Conservation (phyloP, 1,140 invertebrate genomes). For the Ceratina calcarata region DNA sequence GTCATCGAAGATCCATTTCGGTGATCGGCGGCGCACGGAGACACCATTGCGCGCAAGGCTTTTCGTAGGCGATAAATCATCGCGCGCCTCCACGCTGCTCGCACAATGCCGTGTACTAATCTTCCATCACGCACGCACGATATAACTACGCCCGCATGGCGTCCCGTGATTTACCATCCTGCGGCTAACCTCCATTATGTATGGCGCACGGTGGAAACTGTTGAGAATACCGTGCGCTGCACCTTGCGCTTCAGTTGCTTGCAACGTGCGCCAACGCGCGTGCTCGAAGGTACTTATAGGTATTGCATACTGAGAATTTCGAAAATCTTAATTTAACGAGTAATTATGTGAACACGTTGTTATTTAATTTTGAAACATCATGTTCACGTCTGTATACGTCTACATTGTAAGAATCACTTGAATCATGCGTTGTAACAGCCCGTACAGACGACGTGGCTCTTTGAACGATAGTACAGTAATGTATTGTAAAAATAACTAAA, state of each 20-base stretch:
- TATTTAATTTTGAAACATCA: too few species aligned
- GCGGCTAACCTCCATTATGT: slow-evolving; percentile 80
- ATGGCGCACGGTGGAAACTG: slow-evolving; percentile 77
- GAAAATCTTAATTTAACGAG: too few species aligned
- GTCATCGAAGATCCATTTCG: slow-evolving; percentile 60
- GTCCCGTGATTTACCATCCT: slow-evolving; percentile 80
- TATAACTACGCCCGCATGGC: slow-evolving; percentile 80
- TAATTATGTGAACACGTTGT: too few species aligned
- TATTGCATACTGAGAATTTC: too few species aligned
- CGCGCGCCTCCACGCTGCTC: slow-evolving; percentile 75
- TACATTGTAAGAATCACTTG: too few species aligned
- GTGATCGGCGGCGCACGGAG: slow-evolving; percentile 39
- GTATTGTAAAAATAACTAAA: too few species aligned
- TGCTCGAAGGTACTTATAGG: too few species aligned
- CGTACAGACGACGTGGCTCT: too few species aligned
- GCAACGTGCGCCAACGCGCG: too few species aligned
- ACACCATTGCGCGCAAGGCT: slow-evolving; percentile 56
- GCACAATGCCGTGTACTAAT: slow-evolving; percentile 78
- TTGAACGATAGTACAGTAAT: too few species aligned
- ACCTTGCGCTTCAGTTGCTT: slow-evolving; percentile 72
- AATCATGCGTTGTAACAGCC: too few species aligned
- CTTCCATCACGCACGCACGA: slow-evolving; percentile 79
- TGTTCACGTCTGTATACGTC: too few species aligned
- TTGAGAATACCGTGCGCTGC: slow-evolving; percentile 72
- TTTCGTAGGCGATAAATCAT: slow-evolving; percentile 79